phyloP scores from a whole-genome alignment of 1,140 invertebrate species.

The Pogonomyrmex barbatus region DNA sequence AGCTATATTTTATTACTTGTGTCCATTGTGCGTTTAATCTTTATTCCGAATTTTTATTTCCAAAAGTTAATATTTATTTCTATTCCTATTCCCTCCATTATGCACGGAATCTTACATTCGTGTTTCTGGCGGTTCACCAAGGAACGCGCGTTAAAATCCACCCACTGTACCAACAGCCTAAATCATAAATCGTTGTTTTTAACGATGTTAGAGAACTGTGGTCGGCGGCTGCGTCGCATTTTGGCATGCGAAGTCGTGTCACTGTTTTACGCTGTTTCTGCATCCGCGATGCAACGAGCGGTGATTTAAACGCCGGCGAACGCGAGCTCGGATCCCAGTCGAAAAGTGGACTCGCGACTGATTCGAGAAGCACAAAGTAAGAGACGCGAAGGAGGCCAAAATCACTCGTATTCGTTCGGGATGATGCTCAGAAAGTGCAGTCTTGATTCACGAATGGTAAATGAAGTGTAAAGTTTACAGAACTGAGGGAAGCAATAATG shows the following conservation, averaged over 20 bases:
- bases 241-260: slow-evolving; percentile 56
- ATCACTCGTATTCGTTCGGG: background rate
- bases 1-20: too few species aligned
- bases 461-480: background rate
- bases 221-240: background rate
- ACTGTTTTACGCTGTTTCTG: slow-evolving; percentile 29
- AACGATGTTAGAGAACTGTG: slow-evolving; percentile 10
- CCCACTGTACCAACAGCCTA: background rate
- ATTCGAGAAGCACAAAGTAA: background rate
- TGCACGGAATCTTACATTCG: background rate
- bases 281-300: slow-evolving; percentile 32
- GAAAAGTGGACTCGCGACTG: slow-evolving; percentile 39
- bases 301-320: slow-evolving; percentile 66
- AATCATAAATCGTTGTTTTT: slow-evolving; percentile 64
- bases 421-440: slow-evolving; percentile 76
- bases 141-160: slow-evolving; percentile 54
- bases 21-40: too few species aligned
- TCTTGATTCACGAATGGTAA: slow-evolving; percentile 79
- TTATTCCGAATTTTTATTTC: too few species aligned
- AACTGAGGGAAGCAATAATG: background rate
- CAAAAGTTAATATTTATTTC: too few species aligned
- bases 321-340: slow-evolving; percentile 44
- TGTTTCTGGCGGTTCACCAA: slow-evolving; percentile 70
- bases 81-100: too few species aligned
- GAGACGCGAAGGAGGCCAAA: slow-evolving; percentile 18